Conservation (phyloP, 1,140 invertebrate species). For the Brevipalpus yothersi region DNA sequence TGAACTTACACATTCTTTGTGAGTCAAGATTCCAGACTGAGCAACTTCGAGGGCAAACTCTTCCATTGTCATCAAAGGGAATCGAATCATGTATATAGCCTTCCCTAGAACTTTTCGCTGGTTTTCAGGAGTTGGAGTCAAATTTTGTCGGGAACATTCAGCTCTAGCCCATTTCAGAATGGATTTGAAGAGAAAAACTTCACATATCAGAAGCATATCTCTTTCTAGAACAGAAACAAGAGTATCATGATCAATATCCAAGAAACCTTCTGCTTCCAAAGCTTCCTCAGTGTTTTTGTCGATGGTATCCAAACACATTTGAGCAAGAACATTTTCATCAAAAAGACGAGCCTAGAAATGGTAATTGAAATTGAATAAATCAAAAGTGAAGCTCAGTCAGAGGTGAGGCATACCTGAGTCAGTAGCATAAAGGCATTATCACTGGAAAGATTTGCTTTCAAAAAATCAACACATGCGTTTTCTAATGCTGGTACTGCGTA, state of each 20-base stretch:
- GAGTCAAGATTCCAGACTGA: constrained; percentile 60
- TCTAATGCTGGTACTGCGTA: constrained; percentile 59
- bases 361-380: not conserved
- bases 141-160: constrained; percentile 39
- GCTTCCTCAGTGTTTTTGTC: constrained; percentile 61
- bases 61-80: constrained; percentile 66
- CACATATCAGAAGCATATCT: constrained; percentile 52
- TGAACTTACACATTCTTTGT: constrained; percentile 40
- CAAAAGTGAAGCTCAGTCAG: not conserved
- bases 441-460: constrained; percentile 46
- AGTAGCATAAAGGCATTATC: constrained; percentile 66
- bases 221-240: constrained; percentile 50
- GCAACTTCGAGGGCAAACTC: constrained; percentile 75
- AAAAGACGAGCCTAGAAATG: constrained; percentile 36
- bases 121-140: constrained; percentile 33
- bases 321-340: constrained; percentile 47
- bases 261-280: constrained; percentile 55
- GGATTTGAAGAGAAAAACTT: constrained; percentile 51
- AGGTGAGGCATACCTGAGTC: constrained; percentile 24
- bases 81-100: constrained; percentile 55
- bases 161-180: constrained; percentile 45
- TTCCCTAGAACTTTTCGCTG: constrained; percentile 37
- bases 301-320: constrained; percentile 55
- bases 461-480: constrained; percentile 57
- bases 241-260: constrained; percentile 60